These are phyloP conservation scores for Druon quercuslanigerum DNA, from an alignment of 1,140 invertebrate species.

Conservation along the genomic window DNA sequence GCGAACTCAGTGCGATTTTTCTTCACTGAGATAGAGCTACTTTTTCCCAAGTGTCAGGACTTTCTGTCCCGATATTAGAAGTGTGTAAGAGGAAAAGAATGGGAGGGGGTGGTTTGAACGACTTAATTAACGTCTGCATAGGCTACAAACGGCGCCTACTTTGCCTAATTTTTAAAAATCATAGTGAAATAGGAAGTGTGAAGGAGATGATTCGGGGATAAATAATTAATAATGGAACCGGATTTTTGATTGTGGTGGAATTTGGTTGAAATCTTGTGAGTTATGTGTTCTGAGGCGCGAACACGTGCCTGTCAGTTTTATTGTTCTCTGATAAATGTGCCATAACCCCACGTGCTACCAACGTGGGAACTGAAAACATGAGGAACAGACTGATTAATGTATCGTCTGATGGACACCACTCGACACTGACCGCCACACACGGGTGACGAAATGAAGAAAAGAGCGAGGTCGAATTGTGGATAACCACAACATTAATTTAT, in stretches of 20 bases:
- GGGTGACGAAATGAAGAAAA: constrained; percentile 36
- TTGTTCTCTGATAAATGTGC: constrained; percentile 26
- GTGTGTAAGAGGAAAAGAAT: no score
- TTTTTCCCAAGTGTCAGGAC: no score
- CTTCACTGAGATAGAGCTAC: no score
- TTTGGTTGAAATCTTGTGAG: neutral
- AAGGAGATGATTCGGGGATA: no score
- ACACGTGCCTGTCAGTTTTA: constrained; percentile 29
- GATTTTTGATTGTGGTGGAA: neutral
- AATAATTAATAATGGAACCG: neutral
- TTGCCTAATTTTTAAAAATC: no score
- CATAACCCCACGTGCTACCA: neutral
- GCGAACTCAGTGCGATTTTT: no score
- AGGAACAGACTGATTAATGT: constrained; percentile 40
- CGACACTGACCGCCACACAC: constrained; percentile 31
- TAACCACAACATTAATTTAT: constrained; percentile 30
- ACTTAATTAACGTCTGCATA: no score
- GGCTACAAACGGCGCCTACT: no score
- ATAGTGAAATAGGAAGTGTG: no score
- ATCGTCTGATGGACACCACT: constrained; percentile 36
- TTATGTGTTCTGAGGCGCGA: neutral
- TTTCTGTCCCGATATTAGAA: no score
- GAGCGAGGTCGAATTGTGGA: constrained; percentile 30
- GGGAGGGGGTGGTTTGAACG: no score
- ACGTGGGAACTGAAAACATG: constrained; percentile 4